Evolutionary conservation across 2,113 vertebrate species (phyloP).

Genomic region (Psittacula cyanocephala): DNA sequence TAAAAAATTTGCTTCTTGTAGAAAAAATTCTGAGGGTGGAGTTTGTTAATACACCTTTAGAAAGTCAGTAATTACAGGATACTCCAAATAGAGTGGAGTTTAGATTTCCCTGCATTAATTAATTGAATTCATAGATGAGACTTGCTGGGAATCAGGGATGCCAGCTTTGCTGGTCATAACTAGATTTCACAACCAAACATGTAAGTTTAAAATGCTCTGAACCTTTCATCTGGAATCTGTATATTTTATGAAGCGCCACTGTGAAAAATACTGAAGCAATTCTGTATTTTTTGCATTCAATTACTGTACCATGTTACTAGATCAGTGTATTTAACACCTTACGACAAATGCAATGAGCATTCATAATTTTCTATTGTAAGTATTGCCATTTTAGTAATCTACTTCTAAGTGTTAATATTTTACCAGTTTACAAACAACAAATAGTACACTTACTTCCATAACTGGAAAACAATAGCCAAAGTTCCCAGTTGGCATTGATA

Average conservation of each 20-base stretch:
- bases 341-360: not conserved
- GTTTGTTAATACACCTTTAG: not conserved
- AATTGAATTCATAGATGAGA: not conserved
- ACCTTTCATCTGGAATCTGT: not conserved
- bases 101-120: not conserved
- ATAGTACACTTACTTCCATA: not conserved
- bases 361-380: not conserved
- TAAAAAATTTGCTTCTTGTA: not conserved
- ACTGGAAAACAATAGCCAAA: not conserved
- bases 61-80: not conserved
- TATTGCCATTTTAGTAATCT: not conserved
- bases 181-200: not conserved
- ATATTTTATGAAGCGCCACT: not conserved
- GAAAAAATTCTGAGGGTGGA: not conserved
- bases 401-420: not conserved
- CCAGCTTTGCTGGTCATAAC: not conserved
- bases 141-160: not conserved
- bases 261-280: not conserved
- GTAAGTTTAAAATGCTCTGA: not conserved
- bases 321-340: not conserved
- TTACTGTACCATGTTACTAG: not conserved
- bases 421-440: not conserved
- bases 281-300: not conserved
- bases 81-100: not conserved
- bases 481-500: not conserved